Conservation (phyloP, 2,888 invertebrate species). For the Chrysotoxum bicinctum region DNA sequence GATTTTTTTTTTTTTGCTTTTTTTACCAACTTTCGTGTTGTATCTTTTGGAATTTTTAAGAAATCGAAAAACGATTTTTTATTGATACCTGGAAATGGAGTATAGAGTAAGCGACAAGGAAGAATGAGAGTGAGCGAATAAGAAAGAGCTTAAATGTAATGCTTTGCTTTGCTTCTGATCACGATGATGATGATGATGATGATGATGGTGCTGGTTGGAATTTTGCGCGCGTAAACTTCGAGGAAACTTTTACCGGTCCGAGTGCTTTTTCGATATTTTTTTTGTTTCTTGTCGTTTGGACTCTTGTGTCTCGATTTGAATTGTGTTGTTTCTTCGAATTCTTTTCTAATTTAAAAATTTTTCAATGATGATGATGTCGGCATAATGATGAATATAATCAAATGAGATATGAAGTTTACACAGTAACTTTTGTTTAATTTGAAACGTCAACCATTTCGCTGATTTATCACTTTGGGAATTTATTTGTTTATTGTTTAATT, state of each 20-base stretch:
- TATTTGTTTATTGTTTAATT: neutral
- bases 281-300: neutral
- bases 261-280: conserved; percentile 28
- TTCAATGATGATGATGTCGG: conserved; percentile 29
- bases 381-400: neutral
- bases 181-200: conserved; percentile 16
- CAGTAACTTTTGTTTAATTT: conserved; percentile 29
- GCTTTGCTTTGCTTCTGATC: conserved; percentile 31
- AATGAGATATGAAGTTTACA: neutral
- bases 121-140: too few relatives aligned
- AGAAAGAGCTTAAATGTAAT: neutral
- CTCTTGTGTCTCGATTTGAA: conserved; percentile 30
- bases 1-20: conserved; percentile 4
- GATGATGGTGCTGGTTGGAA: conserved; percentile 57
- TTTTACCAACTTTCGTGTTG: conserved; percentile 12
- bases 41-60: conserved; percentile 64
- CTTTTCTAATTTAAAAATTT: conserved; percentile 64
- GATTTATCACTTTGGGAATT: neutral
- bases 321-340: conserved; percentile 50
- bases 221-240: conserved; percentile 70
- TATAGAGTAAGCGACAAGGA: neutral
- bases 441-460: conserved; percentile 45
- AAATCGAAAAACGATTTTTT: conserved; percentile 72
- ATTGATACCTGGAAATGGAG: conserved; percentile 63
- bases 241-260: conserved; percentile 69